Percentiles rank a stretch among this genome's conserved stretches.
Conservation (phyloP, 2,888 invertebrate species). For the Papilio elwesi region DNA sequence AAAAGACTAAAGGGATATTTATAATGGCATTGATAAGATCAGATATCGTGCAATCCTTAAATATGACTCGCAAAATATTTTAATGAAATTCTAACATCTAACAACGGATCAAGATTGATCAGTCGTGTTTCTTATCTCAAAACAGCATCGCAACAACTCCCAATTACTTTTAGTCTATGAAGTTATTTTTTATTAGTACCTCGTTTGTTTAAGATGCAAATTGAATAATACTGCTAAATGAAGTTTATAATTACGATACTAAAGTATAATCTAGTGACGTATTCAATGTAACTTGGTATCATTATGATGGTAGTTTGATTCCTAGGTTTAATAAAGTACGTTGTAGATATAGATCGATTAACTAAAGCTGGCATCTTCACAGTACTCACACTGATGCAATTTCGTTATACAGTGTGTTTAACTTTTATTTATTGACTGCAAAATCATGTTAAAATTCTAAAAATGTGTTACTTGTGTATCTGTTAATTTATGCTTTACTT, state of each 20-base stretch:
- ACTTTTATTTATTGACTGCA: no score
- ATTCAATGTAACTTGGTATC: neutral
- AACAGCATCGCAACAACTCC: neutral
- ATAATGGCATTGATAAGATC: neutral
- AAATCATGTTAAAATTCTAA: no score
- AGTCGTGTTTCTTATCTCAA: neutral
- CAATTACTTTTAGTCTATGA: neutral
- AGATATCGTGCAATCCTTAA: no score
- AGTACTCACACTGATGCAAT: no score
- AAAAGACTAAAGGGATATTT: no score
- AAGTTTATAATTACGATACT: no score
- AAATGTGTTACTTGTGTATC: no score
- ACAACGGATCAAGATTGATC: conserved; percentile 7
- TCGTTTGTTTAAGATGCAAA: neutral
- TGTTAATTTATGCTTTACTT: no score
- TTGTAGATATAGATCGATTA: no score
- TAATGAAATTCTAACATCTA: conserved; percentile 2
- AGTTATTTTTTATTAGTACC: neutral
- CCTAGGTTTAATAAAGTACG: no score
- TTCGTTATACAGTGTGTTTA: no score
- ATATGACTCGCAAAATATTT: conserved; percentile 9
- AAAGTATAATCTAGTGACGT: neutral
- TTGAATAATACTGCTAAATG: neutral
- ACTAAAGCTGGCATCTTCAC: no score
- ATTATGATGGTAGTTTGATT: neutral